phyloP scores from a whole-genome alignment of 2,113 vertebrate genomes.

The Pterophyllum scalare region DNA sequence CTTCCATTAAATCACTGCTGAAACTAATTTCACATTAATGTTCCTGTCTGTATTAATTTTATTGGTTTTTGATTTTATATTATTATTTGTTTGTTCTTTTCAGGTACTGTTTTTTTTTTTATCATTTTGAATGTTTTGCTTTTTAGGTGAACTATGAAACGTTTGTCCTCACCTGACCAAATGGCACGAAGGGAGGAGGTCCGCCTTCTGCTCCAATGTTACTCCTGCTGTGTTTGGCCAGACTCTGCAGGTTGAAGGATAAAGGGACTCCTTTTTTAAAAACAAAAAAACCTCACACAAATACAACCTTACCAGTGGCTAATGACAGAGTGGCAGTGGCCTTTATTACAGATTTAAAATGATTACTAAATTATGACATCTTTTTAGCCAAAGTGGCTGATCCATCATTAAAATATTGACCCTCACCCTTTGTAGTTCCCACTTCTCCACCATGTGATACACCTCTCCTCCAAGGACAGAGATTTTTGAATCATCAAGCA shows the following conservation, averaged over 20 bases:
- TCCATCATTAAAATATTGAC: conserved; percentile 17
- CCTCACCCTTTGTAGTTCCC: conserved; percentile 97
- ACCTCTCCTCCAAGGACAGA: conserved; percentile 94
- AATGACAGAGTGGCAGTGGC: neutral
- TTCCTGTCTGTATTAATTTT: neutral
- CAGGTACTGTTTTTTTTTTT: neutral
- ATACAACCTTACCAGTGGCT: neutral
- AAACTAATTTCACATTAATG: conserved; percentile 23
- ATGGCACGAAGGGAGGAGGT: conserved; percentile 96
- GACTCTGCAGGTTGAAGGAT: conserved; percentile 82
- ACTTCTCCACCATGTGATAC: conserved; percentile 97
- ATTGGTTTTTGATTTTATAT: neutral
- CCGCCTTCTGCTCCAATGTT: conserved; percentile 97
- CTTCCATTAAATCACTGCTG: conserved; percentile 2
- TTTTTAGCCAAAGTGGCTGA: conserved; percentile 7
- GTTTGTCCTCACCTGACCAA: conserved; percentile 90
- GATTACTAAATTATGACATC: conserved; percentile 3
- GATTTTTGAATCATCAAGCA: conserved; percentile 92
- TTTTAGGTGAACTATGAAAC: neutral
- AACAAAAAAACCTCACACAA: neutral
- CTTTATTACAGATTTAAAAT: conserved; percentile 17
- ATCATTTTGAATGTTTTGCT: neutral
- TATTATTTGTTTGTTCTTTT: neutral
- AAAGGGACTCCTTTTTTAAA: conserved; percentile 7
- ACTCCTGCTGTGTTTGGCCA: conserved; percentile 95